Evolutionary conservation across 2,113 vertebrate species (phyloP).

Genomic region (Sander vitreus): DNA sequence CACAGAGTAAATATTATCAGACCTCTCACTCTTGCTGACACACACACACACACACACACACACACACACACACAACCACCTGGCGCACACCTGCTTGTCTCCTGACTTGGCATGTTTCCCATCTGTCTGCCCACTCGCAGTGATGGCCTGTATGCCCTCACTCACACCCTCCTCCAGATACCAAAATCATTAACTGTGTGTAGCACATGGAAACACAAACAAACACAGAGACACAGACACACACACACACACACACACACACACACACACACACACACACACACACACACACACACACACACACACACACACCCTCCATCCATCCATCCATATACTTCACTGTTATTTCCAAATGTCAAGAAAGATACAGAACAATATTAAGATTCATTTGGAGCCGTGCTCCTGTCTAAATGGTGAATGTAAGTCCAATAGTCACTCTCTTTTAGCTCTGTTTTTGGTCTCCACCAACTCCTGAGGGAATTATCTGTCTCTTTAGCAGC

Average conservation of each 20-base stretch:
- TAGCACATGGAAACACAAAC: constrained; percentile 20
- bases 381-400: neutral
- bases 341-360: neutral
- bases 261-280: neutral
- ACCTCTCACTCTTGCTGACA: constrained; percentile 10
- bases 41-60: neutral
- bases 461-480: neutral
- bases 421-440: neutral
- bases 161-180: constrained; percentile 38
- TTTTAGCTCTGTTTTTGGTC: constrained; percentile 5
- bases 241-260: neutral
- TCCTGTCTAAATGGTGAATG: neutral
- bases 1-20: constrained; percentile 62
- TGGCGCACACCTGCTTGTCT: constrained; percentile 30
- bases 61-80: neutral
- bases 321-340: neutral
- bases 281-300: neutral
- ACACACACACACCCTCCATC: neutral
- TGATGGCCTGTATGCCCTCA: constrained; percentile 36
- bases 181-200: constrained; percentile 21
- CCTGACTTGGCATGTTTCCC: constrained; percentile 59
- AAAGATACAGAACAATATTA: too few relatives aligned
- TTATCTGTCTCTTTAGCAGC: neutral
- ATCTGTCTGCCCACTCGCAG: constrained; percentile 46
- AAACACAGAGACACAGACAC: neutral